Evolutionary conservation across 1,140 invertebrate species (phyloP).

Genomic region (Melanaphis sacchari): DNA sequence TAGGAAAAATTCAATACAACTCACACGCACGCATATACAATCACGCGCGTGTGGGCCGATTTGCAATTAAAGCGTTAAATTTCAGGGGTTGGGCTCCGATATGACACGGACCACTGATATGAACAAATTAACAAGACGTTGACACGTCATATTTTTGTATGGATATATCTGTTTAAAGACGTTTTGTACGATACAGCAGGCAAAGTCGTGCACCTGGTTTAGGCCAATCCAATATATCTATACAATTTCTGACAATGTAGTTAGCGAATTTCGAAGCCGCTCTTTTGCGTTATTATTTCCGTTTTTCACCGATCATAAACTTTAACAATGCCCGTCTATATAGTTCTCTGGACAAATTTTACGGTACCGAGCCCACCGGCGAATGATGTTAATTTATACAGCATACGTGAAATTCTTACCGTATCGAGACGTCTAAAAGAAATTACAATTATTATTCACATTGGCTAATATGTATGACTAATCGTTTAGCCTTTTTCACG

Average conservation of each 20-base stretch:
- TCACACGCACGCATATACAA: neutral
- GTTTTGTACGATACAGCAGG: neutral
- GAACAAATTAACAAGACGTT: neutral
- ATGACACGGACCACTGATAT: neutral
- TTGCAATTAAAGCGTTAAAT: slow-evolving; percentile 14
- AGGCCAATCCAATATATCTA: neutral
- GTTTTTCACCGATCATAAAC: neutral
- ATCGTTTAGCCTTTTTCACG: slow-evolving; percentile 57
- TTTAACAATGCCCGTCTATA: neutral
- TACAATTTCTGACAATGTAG: slow-evolving; percentile 19
- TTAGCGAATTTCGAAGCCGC: neutral
- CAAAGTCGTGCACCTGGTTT: neutral
- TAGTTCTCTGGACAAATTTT: slow-evolving; percentile 30
- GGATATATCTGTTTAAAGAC: neutral
- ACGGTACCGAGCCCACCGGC: slow-evolving; percentile 28
- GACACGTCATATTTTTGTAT: neutral
- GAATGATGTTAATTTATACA: neutral
- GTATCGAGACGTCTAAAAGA: slow-evolving; percentile 24
- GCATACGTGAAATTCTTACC: slow-evolving; percentile 23
- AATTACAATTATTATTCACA: slow-evolving; percentile 50
- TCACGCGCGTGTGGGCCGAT: neutral
- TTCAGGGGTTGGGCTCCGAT: neutral
- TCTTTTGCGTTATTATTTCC: slow-evolving; percentile 29
- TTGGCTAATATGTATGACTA: slow-evolving; percentile 28
- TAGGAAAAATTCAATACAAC: neutral